Percentiles rank a stretch among this genome's conserved stretches.
These are phyloP conservation scores for Galeopsomyia nigrocyanea DNA, from an alignment of 2,888 invertebrate genomes.

Conservation along the genomic window DNA sequence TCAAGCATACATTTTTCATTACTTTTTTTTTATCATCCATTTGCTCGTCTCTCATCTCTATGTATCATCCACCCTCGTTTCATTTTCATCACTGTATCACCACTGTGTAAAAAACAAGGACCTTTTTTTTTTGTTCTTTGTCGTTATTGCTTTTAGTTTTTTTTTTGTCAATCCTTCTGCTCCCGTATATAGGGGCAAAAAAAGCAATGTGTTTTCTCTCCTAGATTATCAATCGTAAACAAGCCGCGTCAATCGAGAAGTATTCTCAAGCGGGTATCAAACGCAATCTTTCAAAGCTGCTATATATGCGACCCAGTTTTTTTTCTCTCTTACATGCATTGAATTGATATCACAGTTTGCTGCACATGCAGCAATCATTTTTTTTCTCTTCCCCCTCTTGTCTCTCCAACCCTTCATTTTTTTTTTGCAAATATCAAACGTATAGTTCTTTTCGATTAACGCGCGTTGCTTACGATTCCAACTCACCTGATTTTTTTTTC, in stretches of 20 bases:
- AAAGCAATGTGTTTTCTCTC: conserved; percentile 37
- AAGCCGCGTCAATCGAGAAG: conserved; percentile 41
- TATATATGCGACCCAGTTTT: neutral
- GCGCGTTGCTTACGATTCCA: conserved; percentile 41
- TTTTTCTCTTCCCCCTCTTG: too few relatives aligned
- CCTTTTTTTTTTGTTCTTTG: conserved; percentile 21
- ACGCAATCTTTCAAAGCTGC: neutral
- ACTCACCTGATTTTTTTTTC: conserved; percentile 4
- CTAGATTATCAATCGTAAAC: conserved; percentile 47
- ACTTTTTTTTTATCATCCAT: conserved; percentile 28
- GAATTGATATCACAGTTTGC: conserved; percentile 7
- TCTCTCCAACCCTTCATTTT: too few relatives aligned
- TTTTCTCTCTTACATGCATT: conserved; percentile 12
- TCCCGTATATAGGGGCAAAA: neutral
- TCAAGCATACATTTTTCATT: too few relatives aligned
- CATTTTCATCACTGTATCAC: conserved; percentile 10
- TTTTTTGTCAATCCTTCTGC: conserved; percentile 8
- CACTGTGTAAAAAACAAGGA: conserved; percentile 38
- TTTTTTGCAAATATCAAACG: neutral
- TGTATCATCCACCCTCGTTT: conserved; percentile 3
- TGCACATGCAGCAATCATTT: too few relatives aligned
- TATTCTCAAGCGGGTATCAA: conserved; percentile 3
- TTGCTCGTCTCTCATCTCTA: conserved; percentile 45
- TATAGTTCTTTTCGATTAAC: conserved; percentile 23
- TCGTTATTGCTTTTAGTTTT: conserved; percentile 43